Conservation (phyloP, 2,113 vertebrate species). For the Rhinopomastus cyanomelas region DNA sequence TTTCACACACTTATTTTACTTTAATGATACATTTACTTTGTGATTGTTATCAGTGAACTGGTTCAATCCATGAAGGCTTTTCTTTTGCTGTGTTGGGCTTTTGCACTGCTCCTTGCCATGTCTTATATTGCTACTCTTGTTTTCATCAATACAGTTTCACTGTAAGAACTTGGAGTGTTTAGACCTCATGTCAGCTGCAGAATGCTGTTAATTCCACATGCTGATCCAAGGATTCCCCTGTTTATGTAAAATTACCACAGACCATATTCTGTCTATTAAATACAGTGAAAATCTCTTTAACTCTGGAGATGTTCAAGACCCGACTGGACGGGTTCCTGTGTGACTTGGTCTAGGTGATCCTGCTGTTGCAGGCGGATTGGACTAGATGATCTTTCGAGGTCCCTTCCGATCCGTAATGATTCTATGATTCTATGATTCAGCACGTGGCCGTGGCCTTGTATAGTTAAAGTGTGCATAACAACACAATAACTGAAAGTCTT, state of each 20-base stretch:
- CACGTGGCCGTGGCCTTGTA: background rate
- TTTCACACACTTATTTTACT: background rate
- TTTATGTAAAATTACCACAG: slow-evolving; percentile 23
- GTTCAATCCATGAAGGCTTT: background rate
- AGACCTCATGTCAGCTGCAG: background rate
- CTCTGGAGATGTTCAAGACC: too few relatives aligned
- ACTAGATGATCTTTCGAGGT: too few relatives aligned
- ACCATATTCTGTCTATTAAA: background rate
- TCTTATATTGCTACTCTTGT: background rate
- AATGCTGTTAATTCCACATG: slow-evolving; percentile 10
- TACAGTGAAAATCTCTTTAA: background rate
- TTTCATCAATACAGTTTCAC: background rate
- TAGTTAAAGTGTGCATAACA: background rate
- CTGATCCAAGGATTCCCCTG: slow-evolving; percentile 1
- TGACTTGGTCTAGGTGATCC: too few relatives aligned
- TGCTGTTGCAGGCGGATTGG: too few relatives aligned
- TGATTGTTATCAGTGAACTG: background rate
- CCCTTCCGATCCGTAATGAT: too few relatives aligned
- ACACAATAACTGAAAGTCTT: background rate
- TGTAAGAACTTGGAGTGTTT: background rate
- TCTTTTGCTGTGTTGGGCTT: background rate
- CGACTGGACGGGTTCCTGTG: too few relatives aligned
- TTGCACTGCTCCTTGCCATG: background rate
- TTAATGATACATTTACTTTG: background rate
- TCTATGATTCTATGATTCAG: too few relatives aligned